phyloP scores from a whole-genome alignment of 2,888 invertebrate genomes.

The Melanchra persicariae region DNA sequence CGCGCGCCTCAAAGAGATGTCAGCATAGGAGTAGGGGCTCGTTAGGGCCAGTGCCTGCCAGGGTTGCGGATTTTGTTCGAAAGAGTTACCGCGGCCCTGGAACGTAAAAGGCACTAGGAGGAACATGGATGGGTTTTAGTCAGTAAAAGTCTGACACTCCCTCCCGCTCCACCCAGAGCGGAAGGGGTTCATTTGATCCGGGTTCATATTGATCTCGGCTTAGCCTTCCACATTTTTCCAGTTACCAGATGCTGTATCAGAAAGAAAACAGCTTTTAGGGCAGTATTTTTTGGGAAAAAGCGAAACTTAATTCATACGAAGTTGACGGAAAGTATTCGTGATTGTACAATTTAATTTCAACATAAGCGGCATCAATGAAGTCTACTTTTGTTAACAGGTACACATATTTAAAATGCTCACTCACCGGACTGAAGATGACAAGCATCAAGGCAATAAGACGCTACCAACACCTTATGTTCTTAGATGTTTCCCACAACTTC shows the following conservation, averaged over 20 bases:
- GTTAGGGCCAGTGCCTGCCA: too few relatives aligned
- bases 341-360: not conserved
- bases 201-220: too few relatives aligned
- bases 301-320: not conserved
- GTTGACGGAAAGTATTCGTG: not conserved
- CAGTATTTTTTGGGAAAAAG: not conserved
- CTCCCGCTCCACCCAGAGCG: too few relatives aligned
- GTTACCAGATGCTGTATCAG: not conserved
- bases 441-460: slow-evolving; percentile 86
- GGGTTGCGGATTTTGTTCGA: too few relatives aligned
- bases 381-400: slow-evolving; percentile 79
- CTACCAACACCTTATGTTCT: slow-evolving; percentile 90
- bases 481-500: slow-evolving; percentile 90
- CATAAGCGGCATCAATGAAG: not conserved
- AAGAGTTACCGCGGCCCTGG: too few relatives aligned
- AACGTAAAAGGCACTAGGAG: too few relatives aligned
- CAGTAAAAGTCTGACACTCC: too few relatives aligned
- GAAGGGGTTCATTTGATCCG: too few relatives aligned
- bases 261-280: not conserved
- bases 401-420: slow-evolving; percentile 90
- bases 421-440: slow-evolving; percentile 87
- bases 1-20: too few relatives aligned
- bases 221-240: too few relatives aligned
- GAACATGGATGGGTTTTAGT: too few relatives aligned
- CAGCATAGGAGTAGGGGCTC: too few relatives aligned